Evolutionary conservation across 2,113 vertebrate species (phyloP), one percentile per base, ranked within the genome.

Genomic region (Scomber japonicus): DNA sequence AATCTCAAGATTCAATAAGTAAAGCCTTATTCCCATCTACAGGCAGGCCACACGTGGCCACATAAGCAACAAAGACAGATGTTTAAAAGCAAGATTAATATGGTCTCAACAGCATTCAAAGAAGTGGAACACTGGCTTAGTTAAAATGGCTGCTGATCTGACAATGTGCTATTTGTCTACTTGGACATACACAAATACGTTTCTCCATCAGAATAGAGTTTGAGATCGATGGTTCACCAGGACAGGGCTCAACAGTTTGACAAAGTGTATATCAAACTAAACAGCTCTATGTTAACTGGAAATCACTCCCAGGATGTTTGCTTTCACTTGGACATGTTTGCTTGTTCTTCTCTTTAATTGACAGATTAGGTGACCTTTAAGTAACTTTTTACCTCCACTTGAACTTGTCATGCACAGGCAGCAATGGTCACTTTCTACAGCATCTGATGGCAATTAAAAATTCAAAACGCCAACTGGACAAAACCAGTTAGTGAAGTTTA

Each of bases 1-100:
- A 81, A 80, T 81, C 64, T 72, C 84, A 82, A 81, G 89, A 93
- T 82, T 89, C 78, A 87, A 89, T 90, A 89, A 88, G 74, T 11
- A 48, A 19, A 7, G 31, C 75, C 59, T 35, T 48, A 16, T 70
- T 81, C 51, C 72, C 60, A 56, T 77, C 66, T 50, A 63, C 80
- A 81, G 70, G 63, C 78, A 46, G 57, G 71, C 48, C 54, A 53
- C 53, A 31, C 49, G 45, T 44, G 62, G 71, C 45, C 67, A 30
- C 63, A 63, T 63, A 67, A 71, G 71, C 80, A 84, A 49, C 60
- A 65, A 46, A 88, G 65, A 62, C 77, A 51, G 66, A 87, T 65
- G 64, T 78, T 80, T 85, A 63, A 85, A 84, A 62, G 68, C 24
- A 12, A 75, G 54, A 83, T 31, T 19, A 74, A 85, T 87, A 61